Base-by-base conservation (phyloP, 2,113 vertebrate genomes). In the Sminthopsis crassicaudata region DNA sequence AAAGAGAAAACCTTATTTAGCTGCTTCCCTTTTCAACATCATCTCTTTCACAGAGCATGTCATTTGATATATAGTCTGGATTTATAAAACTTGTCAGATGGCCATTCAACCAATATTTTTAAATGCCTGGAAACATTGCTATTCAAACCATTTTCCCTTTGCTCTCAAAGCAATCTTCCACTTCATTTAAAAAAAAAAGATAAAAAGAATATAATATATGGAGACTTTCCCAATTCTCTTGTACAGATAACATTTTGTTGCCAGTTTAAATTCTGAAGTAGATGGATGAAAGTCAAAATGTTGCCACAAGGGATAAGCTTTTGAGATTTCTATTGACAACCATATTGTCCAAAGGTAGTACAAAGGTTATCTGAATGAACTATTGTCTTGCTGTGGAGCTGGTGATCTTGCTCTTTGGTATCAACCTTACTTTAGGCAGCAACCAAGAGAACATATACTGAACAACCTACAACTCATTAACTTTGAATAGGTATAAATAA, bases 401-500 rank as follows among this genome's bases (percentile, higher is more conserved):
- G 95, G 46, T 54, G 53, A 95, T 53, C 24, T 93, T 95, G 95
- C 25, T 57, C 6, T 91, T 97, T 91, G 48, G 46, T 94, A 91
- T 51, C 92, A 96, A 67, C 91, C 60, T 97, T 84, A 92, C 96
- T 94, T 94, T 96, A 97, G 84, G 54, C 46, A 96, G 25, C 95
- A 53, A 96, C 95, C 67, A 95, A 96, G 93, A 24, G 7, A 94
- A 0, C 91, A 9, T 91, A 96, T 96, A 90, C 76, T n/a, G 91
- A 91, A 94, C 96, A 95, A 50, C 23, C 12, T 94, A 92, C 48
- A 95, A 60, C 94, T 92, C 95, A 91, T 84, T 50, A 48, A 91
- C 55, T 94, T 92, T 95, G 89, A 93, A 30, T 93, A 55, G 27
- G 95, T 96, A 96, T 94, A 97, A 97, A 97, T 97, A 97, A 96